Evolutionary conservation across 2,888 invertebrate species (phyloP), one percentile per base, ranked within the genome.

Genomic region (Hydroisotoma schaefferi): DNA sequence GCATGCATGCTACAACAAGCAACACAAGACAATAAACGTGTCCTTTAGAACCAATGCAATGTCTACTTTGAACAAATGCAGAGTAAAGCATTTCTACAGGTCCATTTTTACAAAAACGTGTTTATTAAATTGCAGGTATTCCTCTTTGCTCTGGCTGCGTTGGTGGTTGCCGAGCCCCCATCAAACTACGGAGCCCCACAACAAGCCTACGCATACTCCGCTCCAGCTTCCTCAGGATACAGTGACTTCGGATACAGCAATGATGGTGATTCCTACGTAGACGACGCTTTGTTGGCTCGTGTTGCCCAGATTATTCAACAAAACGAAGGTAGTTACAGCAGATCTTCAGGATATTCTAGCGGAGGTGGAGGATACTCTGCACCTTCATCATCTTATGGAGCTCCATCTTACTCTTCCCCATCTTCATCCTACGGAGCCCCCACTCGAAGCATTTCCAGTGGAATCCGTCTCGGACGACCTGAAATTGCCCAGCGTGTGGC

Each of bases 141-240:
- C 47, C 55, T 63, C 18, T 58, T 66, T 38, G 67, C 66, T 28
- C 55, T 67, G n/a, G 48, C 58, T 18, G 63, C 55, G 5, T 58
- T 49, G 5, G 63, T 46, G 2, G 53, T 43, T 15, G 54, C 59
- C 6, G 63, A 63, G 48, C 67, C 67, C 5, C 67, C 67, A 59
- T 10, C 8, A 18, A 51, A 46, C 40, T 63, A 66, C 33, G 62
- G 60, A n/a, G 57, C 58, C n/a, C 28, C 49, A 5, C 28, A 28
- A 18, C 52, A 52, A 38, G n/a, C n/a, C n/a, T n/a, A n/a, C n/a
- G n/a, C n/a, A n/a, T 52, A 52, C 37, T 15, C 12, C 23, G 49
- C 49, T 6, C 49, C 49, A n/a, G 15, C 20, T 8, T 12, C 20
- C 37, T 6, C 28, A 3, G 33, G 22, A 37, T 33, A 33, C 37